These are phyloP conservation scores for Sorex fumeus DNA, from an alignment of 2,113 vertebrate species.

Conservation along the genomic window DNA sequence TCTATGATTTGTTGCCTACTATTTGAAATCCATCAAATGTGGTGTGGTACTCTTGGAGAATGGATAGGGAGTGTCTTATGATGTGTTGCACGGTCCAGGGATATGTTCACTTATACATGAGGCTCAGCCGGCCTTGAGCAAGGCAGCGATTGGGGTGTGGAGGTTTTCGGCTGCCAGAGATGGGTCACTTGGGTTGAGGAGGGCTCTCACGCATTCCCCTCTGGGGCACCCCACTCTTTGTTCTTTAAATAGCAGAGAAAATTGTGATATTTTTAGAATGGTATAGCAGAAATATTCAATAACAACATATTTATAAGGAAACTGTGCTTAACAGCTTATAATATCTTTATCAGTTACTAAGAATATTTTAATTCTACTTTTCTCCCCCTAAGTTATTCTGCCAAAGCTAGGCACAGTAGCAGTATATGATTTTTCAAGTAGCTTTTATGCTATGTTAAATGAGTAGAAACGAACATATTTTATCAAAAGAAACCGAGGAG, in stretches of 20 bases:
- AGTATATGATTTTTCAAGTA: slow-evolving; percentile 36
- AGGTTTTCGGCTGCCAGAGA: no score
- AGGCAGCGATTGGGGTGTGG: no score
- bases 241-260: slow-evolving; percentile 36
- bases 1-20: no score
- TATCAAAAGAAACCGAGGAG: not conserved
- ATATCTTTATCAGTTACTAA: slow-evolving; percentile 14
- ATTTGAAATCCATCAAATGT: no score
- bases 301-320: slow-evolving; percentile 22
- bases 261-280: slow-evolving; percentile 17
- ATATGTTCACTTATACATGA: no score
- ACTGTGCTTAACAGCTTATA: not conserved
- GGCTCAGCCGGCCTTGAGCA: no score
- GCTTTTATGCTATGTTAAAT: not conserved
- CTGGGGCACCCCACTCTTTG: no score
- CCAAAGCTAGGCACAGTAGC: not conserved
- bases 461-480: slow-evolving; percentile 40
- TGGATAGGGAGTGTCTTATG: no score
- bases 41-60: no score
- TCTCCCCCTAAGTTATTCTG: not conserved
- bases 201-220: no score
- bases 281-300: not conserved
- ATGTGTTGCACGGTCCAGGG: no score
- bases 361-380: slow-evolving; percentile 15
- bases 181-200: no score